A percentile compares a stretch with the other conserved stretches of the same genome.
These are phyloP conservation scores for Anhinga rufa DNA, from an alignment of 2,113 vertebrate species.

Conservation along the genomic window DNA sequence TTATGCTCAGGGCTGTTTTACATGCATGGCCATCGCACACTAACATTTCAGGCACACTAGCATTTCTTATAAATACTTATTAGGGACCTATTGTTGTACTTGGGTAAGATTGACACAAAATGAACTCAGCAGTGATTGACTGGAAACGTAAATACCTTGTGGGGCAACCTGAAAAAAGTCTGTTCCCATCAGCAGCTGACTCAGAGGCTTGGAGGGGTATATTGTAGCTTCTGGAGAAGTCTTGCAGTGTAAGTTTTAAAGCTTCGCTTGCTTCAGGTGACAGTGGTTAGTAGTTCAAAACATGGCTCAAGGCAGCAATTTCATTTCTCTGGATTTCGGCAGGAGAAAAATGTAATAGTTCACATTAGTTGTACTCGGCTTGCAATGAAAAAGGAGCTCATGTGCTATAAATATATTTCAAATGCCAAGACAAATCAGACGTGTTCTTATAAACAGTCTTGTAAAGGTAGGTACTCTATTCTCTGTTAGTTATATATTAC, in stretches of 20 bases:
- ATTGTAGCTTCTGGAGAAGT: neutral
- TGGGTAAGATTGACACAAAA: neutral
- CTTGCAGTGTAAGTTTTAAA: neutral
- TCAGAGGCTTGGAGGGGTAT: neutral
- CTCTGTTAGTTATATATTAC: neutral
- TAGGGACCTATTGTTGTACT: neutral
- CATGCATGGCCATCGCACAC: neutral
- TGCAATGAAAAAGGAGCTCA: slow-evolving; percentile 6
- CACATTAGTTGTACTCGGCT: neutral
- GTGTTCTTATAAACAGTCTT: neutral
- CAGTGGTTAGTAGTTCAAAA: slow-evolving; percentile 20
- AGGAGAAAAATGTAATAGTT: slow-evolving; percentile 31
- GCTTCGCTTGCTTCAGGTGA: neutral
- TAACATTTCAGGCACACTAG: neutral
- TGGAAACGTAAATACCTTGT: neutral
- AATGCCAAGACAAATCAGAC: neutral
- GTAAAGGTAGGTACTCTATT: neutral
- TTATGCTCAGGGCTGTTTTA: neutral
- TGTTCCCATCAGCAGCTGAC: neutral
- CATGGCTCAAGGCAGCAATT: slow-evolving; percentile 22
- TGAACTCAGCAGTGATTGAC: neutral
- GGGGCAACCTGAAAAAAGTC: neutral
- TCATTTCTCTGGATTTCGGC: slow-evolving; percentile 3
- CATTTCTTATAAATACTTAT: neutral
- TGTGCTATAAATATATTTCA: slow-evolving; percentile 25